Base-by-base conservation (phyloP, 2,113 vertebrate genomes). In the Maccullochella peelii region DNA sequence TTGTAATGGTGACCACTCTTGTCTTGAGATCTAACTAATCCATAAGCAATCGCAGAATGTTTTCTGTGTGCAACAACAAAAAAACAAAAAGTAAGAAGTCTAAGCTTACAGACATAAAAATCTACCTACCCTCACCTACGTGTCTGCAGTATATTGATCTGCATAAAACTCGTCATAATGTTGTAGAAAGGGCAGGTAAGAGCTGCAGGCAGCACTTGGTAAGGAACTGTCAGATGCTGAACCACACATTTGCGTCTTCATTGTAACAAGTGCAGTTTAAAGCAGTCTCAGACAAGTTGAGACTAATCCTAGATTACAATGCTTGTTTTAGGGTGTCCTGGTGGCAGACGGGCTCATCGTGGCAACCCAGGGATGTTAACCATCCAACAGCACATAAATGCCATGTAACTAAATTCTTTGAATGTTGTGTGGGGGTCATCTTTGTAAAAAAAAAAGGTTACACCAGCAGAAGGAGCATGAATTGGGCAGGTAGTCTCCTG, bases 301-400 rank as follows among this genome's bases (percentile, higher is more conserved):
- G 66, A 38, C 80, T 80, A 88, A 90, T 88, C 79, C 76, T 58
- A 72, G 76, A 85, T 87, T 80, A 88, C 49, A 66, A 18, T 23
- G 4, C 44, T 75, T 68, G 57, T 73, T 80, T 87, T 68, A 82
- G 33, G 72, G 42, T 42, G 77, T 75, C 58, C 38, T 67, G 8
- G 9, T 55, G 36, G 16, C n/a, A 9, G 20, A 50, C 3, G 3
- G 33, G 6, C 33, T 67, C 59, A 52, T 52, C 15, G 16, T 30
- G 33, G 14, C 25, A 25, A 47, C 52, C 36, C 25, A 33, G 25
- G 58, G 18, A 30, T 30, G 15, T 52, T 68, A 20, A 69, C 23
- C 44, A n/a, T 30, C 7, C 14, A 16, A 25, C 25, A 25, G n/a
- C 16, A 68, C 2, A 36, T 23, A 27, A 25, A 33, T 36, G 21